A percentile compares a stretch with the other conserved stretches of the same genome.
These are phyloP conservation scores for Melanostigma gelatinosum DNA, from an alignment of 2,113 vertebrate species.

Conservation along the genomic window DNA sequence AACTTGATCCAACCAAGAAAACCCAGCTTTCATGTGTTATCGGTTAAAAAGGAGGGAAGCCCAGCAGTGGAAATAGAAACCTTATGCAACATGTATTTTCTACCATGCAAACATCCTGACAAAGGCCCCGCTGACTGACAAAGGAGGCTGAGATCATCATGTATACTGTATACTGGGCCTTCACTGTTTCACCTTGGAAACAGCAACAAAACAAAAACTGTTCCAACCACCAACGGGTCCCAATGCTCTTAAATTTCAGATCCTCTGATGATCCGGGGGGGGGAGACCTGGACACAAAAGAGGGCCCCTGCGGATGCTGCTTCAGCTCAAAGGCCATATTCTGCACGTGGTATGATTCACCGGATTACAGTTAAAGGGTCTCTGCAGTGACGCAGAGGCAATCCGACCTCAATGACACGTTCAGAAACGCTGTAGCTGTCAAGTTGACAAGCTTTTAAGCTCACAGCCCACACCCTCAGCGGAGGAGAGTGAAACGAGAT, in stretches of 20 bases:
- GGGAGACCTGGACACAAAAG: conserved; percentile 25
- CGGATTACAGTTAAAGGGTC: conserved; percentile 12
- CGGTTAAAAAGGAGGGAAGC: conserved; percentile 44
- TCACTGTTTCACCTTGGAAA: background rate
- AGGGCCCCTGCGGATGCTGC: conserved; percentile 39
- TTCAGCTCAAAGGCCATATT: conserved; percentile 49
- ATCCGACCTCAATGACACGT: conserved; percentile 25
- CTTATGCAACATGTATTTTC: conserved; percentile 56
- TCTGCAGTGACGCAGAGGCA: conserved; percentile 9
- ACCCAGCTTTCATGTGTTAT: conserved; percentile 39
- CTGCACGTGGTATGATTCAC: conserved; percentile 19
- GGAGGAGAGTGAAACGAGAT: conserved; percentile 49
- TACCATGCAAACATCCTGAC: conserved; percentile 46
- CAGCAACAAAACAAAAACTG: conserved; percentile 5
- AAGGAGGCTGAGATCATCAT: conserved; percentile 6
- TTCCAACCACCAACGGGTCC: conserved; percentile 17
- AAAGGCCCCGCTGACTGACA: conserved; percentile 38
- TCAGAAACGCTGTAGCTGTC: conserved; percentile 28
- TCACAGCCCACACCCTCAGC: conserved; percentile 24
- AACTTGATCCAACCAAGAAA: conserved; percentile 21
- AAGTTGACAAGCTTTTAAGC: conserved; percentile 22
- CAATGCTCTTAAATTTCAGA: conserved; percentile 40
- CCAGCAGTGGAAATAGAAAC: conserved; percentile 46
- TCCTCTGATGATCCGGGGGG: conserved; percentile 26
- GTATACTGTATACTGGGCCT: background rate